Percentiles rank a stretch among this genome's conserved stretches.
phyloP scores from a whole-genome alignment of 2,113 vertebrate genomes.

The Sander vitreus region DNA sequence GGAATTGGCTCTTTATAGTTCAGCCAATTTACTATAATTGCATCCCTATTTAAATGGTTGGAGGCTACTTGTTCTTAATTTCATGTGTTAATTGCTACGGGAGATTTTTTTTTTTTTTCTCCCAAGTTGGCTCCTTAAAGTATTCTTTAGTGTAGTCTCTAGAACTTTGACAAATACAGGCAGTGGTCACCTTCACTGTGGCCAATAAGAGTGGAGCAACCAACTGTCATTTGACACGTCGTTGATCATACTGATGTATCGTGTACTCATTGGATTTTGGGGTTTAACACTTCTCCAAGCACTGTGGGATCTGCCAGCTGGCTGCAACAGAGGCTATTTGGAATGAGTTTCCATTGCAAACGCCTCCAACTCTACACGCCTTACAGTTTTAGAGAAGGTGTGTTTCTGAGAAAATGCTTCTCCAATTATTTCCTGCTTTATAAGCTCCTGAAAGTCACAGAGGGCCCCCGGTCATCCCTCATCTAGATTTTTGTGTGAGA shows the following conservation, averaged over 20 bases:
- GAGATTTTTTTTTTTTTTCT: not conserved
- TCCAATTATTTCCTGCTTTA: conserved; percentile 63
- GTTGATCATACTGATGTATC: conserved; percentile 62
- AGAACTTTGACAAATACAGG: conserved; percentile 15
- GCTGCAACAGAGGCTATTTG: conserved; percentile 45
- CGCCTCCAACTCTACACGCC: conserved; percentile 28
- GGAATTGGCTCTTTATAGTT: not conserved
- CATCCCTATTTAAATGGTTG: not conserved
- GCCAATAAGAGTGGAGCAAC: conserved; percentile 26
- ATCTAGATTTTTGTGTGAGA: conserved; percentile 50
- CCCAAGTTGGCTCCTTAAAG: not conserved
- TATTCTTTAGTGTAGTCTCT: not conserved
- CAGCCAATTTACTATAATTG: not conserved
- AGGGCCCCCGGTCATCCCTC: conserved; percentile 59
- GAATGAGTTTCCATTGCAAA: conserved; percentile 34
- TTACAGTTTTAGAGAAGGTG: conserved; percentile 31
- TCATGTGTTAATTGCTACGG: not conserved
- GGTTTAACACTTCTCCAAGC: conserved; percentile 52
- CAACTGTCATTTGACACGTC: conserved; percentile 46
- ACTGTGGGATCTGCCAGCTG: conserved; percentile 52
- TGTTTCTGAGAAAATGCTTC: conserved; percentile 51
- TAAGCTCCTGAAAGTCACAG: conserved; percentile 66
- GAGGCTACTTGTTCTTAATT: not conserved
- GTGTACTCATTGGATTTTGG: conserved; percentile 35
- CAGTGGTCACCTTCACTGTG: conserved; percentile 27